A percentile compares a stretch with the other conserved stretches of the same genome.
phyloP scores from a whole-genome alignment of 2,113 vertebrate species.

The Paralichthys olivaceus region DNA sequence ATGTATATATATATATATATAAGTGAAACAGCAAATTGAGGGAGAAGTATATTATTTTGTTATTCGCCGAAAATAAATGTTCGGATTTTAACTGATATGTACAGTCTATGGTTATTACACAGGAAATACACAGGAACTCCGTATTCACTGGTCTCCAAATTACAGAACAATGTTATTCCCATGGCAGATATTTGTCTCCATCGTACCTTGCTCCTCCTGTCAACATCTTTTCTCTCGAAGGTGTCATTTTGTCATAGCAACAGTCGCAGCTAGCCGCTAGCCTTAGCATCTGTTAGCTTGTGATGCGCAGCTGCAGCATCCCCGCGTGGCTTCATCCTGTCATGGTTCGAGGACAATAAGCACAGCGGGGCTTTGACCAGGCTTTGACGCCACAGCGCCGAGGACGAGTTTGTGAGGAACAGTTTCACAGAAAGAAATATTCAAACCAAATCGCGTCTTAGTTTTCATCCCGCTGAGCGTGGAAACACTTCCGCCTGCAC shows the following conservation, averaged over 20 bases:
- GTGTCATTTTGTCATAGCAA: not conserved
- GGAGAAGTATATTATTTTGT: not conserved
- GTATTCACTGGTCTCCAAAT: not conserved
- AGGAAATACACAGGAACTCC: not conserved
- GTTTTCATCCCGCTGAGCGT: not conserved
- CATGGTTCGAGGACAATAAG: not conserved
- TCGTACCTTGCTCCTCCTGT: conserved; percentile 31
- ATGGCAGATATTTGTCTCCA: not conserved
- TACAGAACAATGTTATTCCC: not conserved
- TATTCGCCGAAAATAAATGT: not conserved
- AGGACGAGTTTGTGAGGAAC: not conserved
- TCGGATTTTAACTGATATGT: not conserved
- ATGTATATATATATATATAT: too few species aligned
- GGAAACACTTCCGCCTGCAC: conserved; percentile 29
- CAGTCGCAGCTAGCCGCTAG: conserved; percentile 23
- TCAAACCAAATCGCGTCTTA: not conserved
- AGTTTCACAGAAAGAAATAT: not conserved
- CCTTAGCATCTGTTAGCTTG: conserved; percentile 62
- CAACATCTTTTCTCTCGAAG: conserved; percentile 21
- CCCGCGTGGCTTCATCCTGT: conserved; percentile 39
- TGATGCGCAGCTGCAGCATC: not conserved
- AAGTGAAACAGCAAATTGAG: too few species aligned
- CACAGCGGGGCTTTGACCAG: not conserved
- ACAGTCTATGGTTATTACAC: not conserved
- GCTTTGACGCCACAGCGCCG: not conserved